Percentiles rank a stretch among this genome's conserved stretches.
Evolutionary conservation across 35 echinoderm and acorn worm species (phyloP).

Genomic region (Holothuria glaberrima): DNA sequence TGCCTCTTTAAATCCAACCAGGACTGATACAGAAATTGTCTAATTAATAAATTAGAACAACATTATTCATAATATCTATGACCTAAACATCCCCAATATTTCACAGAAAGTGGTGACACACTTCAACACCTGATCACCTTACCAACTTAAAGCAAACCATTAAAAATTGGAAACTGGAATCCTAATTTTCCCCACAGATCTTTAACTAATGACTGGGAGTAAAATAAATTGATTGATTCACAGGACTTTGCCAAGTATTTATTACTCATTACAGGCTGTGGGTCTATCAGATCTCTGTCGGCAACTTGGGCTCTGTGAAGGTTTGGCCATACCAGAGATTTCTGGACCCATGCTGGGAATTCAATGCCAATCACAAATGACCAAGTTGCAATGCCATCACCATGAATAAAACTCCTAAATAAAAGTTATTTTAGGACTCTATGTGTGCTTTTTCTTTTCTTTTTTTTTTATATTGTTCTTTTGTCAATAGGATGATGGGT

Average conservation of each 20-base stretch:
- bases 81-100: too few relatives aligned
- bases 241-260: neutral
- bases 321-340: slow-evolving; percentile 21
- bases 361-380: neutral
- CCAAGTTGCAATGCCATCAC: neutral
- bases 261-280: neutral
- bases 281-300: too few relatives aligned
- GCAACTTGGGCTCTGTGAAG: neutral
- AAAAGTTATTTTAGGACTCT: neutral
- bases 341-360: slow-evolving; percentile 16
- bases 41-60: too few relatives aligned
- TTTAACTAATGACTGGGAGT: neutral
- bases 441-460: neutral
- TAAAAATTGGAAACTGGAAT: neutral
- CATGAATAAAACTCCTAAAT: neutral
- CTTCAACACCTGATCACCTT: too few relatives aligned
- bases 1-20: too few relatives aligned
- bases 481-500: neutral
- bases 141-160: too few relatives aligned
- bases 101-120: too few relatives aligned
- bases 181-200: neutral
- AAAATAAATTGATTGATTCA: slow-evolving; percentile 19
- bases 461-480: neutral
- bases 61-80: too few relatives aligned
- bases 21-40: too few relatives aligned